These are phyloP conservation scores for Thalassophryne amazonica DNA, from an alignment of 2,797 vertebrate genomes.

Conservation along the genomic window DNA sequence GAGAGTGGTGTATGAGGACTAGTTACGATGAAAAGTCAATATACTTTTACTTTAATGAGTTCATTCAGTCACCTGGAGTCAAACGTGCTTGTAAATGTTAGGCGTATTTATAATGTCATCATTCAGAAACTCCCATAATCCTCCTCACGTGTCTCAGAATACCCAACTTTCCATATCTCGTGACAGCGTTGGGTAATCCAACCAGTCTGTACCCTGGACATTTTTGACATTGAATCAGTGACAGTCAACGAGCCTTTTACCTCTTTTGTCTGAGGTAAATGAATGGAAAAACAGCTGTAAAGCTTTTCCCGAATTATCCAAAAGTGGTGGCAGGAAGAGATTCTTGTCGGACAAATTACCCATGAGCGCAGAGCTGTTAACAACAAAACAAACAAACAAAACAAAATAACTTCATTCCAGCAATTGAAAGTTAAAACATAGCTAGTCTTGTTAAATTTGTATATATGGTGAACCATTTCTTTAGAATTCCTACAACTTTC, in stretches of 20 bases:
- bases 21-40: not conserved
- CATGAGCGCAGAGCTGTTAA: too few species aligned
- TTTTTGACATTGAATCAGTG: too few species aligned
- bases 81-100: too few species aligned
- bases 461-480: not conserved
- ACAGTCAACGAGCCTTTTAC: too few species aligned
- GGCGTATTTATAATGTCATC: not conserved
- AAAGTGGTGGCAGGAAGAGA: too few species aligned
- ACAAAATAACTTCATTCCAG: too few species aligned
- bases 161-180: not conserved
- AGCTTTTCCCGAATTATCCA: conserved; percentile 23
- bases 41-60: not conserved
- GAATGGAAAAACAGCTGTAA: conserved; percentile 26
- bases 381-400: too few species aligned
- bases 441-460: too few species aligned
- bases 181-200: not conserved
- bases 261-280: not conserved
- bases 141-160: not conserved
- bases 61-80: not conserved
- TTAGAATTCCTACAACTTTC: too few species aligned
- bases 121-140: not conserved
- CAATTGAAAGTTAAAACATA: too few species aligned
- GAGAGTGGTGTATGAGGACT: not conserved
- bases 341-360: too few species aligned
- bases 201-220: not conserved